Conservation (phyloP, 2,797 vertebrate genomes). For the Mus spretus region DNA sequence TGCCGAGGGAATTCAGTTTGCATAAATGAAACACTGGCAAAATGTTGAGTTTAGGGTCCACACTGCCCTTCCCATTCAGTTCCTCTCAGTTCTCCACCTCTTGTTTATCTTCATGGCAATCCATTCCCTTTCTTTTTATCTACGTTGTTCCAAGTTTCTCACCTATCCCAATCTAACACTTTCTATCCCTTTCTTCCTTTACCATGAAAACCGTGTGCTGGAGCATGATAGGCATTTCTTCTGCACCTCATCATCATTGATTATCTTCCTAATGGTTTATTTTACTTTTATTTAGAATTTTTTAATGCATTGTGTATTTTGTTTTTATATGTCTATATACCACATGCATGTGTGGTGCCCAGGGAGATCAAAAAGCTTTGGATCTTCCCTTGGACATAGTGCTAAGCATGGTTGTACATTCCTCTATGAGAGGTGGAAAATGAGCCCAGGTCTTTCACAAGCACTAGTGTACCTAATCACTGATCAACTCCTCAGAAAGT, state of each 20-base stretch:
- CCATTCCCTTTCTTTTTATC: not conserved
- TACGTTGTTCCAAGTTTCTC: no score
- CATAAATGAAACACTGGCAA: not conserved
- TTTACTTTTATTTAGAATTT: not conserved
- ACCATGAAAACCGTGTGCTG: not conserved
- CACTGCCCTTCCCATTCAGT: no score
- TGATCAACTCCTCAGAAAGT: fast-evolving
- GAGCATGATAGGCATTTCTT: not conserved
- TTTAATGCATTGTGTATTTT: not conserved
- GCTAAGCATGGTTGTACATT: no score
- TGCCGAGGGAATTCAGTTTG: no score
- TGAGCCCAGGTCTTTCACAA: not conserved
- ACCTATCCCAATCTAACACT: not conserved
- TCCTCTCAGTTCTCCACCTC: fast-evolving
- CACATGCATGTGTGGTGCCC: not conserved
- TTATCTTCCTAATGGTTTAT: not conserved
- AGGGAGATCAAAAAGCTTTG: not conserved
- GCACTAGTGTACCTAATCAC: not conserved
- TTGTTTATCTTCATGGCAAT: no score
- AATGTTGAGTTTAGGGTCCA: not conserved
- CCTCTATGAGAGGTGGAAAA: no score
- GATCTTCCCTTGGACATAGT: not conserved
- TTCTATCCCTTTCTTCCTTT: not conserved
- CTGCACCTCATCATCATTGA: not conserved
- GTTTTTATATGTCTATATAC: not conserved